Conservation (phyloP, 92 coral and sea anemone species). For the Porites evermanni region DNA sequence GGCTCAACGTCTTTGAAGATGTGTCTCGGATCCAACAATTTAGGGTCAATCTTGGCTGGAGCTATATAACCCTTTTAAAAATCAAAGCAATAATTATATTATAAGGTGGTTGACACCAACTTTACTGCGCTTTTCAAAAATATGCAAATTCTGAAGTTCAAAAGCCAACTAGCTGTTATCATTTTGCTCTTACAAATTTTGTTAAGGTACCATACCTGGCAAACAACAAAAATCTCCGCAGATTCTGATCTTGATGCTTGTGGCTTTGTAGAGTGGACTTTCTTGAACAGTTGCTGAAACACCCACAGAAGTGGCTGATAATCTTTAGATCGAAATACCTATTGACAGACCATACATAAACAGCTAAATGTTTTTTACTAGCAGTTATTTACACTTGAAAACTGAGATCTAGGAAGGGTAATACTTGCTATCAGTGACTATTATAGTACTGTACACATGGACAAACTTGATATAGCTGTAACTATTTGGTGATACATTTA, state of each 20-base stretch:
- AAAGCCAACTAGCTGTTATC: no score
- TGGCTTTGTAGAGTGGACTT: constrained; percentile 98
- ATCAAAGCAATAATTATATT: not conserved
- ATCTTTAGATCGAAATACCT: constrained; percentile 98
- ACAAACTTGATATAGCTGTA: no score
- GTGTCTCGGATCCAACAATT: constrained; percentile 89
- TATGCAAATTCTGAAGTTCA: no score
- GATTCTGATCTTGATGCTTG: constrained; percentile 98
- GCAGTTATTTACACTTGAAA: no score
- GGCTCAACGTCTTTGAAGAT: constrained; percentile 93
- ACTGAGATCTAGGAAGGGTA: no score
- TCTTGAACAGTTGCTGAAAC: constrained; percentile 93
- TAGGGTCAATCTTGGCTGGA: constrained; percentile 95
- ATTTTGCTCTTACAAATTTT: no score
- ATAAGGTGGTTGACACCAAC: no score
- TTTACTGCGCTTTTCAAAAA: no score
- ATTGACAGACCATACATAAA: no score
- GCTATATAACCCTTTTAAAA: constrained; percentile 86
- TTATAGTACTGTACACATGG: no score
- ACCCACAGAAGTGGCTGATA: constrained; percentile 97
- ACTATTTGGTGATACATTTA: not conserved
- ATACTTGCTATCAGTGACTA: no score
- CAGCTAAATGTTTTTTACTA: no score
- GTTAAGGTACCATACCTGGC: constrained; percentile 73
- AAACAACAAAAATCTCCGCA: constrained; percentile 97